Evolutionary conservation across 2,888 invertebrate genomes (phyloP).

Genomic region (Biston stratarius): DNA sequence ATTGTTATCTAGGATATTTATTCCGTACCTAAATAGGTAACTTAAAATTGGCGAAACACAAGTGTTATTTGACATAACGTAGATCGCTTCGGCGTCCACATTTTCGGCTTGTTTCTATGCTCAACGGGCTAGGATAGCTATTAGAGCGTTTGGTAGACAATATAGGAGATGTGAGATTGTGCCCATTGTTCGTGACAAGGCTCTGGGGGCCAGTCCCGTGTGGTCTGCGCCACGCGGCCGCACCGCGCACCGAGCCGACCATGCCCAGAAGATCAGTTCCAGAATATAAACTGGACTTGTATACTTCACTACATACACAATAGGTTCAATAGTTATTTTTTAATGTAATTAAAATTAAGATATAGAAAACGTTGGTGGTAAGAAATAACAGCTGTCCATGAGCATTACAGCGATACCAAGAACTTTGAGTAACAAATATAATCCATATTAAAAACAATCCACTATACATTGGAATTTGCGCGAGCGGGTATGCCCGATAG

Average conservation of each 20-base stretch:
- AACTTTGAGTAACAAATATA: no score
- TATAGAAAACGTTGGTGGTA: no score
- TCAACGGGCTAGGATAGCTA: constrained; percentile 52
- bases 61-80: background rate
- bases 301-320: background rate
- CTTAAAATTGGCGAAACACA: background rate
- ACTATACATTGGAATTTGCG: no score
- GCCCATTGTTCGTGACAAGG: constrained; percentile 66
- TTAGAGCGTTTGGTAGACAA: constrained; percentile 76
- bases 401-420: no score
- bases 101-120: constrained; percentile 21
- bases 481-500: no score
- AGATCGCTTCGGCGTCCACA: constrained; percentile 11
- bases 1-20: no score
- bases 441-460: no score
- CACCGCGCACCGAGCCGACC: background rate
- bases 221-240: constrained; percentile 38
- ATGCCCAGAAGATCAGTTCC: background rate
- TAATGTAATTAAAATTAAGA: no score
- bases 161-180: constrained; percentile 73
- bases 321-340: no score
- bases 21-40: no score
- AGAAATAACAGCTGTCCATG: no score
- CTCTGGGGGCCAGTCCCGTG: constrained; percentile 51
- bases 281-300: background rate